phyloP scores from a whole-genome alignment of 2,797 vertebrate genomes.

The Rhinichthys osculus region DNA sequence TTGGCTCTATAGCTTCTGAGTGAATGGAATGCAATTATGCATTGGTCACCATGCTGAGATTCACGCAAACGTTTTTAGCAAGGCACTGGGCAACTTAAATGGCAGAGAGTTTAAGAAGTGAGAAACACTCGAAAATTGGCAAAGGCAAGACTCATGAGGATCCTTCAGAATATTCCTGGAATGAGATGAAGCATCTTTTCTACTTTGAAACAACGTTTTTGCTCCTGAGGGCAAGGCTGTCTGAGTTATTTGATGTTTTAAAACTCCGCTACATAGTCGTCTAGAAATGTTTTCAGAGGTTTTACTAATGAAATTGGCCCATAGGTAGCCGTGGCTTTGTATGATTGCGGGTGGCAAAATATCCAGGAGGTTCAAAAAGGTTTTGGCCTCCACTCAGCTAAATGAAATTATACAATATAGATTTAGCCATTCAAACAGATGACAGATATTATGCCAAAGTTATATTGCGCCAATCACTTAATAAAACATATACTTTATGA shows the following conservation, averaged over 20 bases:
- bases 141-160: slow-evolving; percentile 52
- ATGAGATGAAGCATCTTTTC: slow-evolving; percentile 57
- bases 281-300: slow-evolving; percentile 69
- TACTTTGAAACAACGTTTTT: slow-evolving; percentile 71
- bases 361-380: slow-evolving; percentile 63
- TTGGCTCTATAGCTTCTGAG: slow-evolving; percentile 44
- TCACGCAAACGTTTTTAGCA: slow-evolving; percentile 20
- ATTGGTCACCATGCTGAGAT: slow-evolving; percentile 39
- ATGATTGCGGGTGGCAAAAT: slow-evolving; percentile 70
- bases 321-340: slow-evolving; percentile 70
- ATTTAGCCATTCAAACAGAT: slow-evolving; percentile 67
- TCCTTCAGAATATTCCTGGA: slow-evolving; percentile 63
- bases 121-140: slow-evolving; percentile 52
- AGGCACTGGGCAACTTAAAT: slow-evolving; percentile 45
- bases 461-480: slow-evolving; percentile 2
- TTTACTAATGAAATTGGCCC: slow-evolving; percentile 79
- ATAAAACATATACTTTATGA: slow-evolving; percentile 18
- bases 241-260: slow-evolving; percentile 75
- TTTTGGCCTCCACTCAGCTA: slow-evolving; percentile 38
- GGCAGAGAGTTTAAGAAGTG: slow-evolving; percentile 50
- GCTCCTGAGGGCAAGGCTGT: slow-evolving; percentile 72
- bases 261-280: slow-evolving; percentile 70
- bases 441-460: slow-evolving; percentile 45
- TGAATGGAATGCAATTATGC: slow-evolving; percentile 49
- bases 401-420: slow-evolving; percentile 40